Conservation (phyloP, 1,140 invertebrate species). For the Leptinotarsa lineolata region DNA sequence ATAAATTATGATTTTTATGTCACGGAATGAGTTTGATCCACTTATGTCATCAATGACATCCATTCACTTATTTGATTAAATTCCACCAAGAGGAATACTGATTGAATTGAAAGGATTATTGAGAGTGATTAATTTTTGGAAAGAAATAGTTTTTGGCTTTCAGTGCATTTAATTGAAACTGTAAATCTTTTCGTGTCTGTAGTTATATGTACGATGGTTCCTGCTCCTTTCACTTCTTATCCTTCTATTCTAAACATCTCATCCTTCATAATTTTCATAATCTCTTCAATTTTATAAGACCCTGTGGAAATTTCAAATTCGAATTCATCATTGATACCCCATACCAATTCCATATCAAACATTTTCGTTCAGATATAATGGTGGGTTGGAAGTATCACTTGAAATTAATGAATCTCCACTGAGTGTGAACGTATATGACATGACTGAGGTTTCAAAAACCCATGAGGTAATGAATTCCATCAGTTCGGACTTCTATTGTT, state of each 20-base stretch:
- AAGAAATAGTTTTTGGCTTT: no score
- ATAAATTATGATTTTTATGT: no score
- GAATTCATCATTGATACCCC: not conserved
- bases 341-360: slow-evolving; percentile 26
- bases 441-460: not conserved
- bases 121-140: slow-evolving; percentile 2
- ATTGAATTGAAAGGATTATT: no score
- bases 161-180: no score
- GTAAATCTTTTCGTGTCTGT: not conserved
- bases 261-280: slow-evolving; percentile 4
- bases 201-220: not conserved
- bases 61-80: no score
- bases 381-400: slow-evolving; percentile 10
- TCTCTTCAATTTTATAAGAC: slow-evolving; percentile 16
- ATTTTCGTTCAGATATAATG: slow-evolving; percentile 25
- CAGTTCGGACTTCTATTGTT: no score
- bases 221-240: no score
- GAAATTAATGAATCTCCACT: slow-evolving; percentile 9
- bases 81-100: no score
- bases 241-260: not conserved
- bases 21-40: no score
- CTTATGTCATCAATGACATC: no score
- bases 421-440: slow-evolving; percentile 6
- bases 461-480: no score
- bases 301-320: slow-evolving; percentile 13